Evolutionary conservation across 2,113 vertebrate genomes (phyloP).

Genomic region (Cyanoliseus patagonus): DNA sequence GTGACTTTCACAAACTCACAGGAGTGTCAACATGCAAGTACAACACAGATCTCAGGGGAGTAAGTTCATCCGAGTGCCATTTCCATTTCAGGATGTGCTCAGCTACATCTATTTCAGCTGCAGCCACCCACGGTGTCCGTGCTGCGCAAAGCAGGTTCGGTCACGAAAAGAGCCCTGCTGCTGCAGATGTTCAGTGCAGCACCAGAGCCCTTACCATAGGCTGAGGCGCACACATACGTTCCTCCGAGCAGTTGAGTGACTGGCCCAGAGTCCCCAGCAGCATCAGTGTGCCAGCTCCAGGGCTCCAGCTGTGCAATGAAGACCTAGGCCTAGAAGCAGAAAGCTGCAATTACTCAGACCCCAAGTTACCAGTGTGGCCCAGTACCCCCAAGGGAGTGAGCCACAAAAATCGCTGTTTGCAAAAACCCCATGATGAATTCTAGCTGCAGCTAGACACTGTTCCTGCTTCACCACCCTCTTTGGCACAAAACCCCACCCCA

Average conservation of each 20-base stretch:
- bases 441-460: background rate
- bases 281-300: background rate
- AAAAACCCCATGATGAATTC: background rate
- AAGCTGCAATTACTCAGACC: background rate
- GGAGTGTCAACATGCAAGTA: background rate
- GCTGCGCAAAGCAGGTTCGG: background rate
- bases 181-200: background rate
- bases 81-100: background rate
- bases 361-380: background rate
- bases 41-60: background rate
- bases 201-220: background rate
- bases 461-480: background rate
- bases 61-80: background rate
- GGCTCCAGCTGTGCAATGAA: background rate
- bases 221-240: accelerated
- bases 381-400: accelerated
- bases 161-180: background rate
- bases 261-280: background rate
- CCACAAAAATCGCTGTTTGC: background rate
- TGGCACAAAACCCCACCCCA: background rate
- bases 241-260: background rate
- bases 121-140: background rate
- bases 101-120: background rate
- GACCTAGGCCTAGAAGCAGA: accelerated
- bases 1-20: background rate